phyloP scores from a whole-genome alignment of 2,797 vertebrate genomes.

The Characodon lateralis region DNA sequence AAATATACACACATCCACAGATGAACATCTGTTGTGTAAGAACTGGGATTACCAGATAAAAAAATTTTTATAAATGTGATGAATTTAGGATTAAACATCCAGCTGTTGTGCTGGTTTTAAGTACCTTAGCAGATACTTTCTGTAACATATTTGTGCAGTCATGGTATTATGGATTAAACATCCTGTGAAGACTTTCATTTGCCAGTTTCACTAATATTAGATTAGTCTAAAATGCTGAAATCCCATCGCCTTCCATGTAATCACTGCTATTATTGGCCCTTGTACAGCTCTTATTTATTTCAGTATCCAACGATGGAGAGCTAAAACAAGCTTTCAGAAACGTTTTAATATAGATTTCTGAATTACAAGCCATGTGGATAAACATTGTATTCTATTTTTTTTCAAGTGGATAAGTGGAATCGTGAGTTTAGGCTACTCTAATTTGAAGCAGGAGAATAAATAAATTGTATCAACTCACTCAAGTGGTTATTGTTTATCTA shows the following conservation, averaged over 20 bases:
- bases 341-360: slow-evolving; percentile 37
- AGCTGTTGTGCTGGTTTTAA: slow-evolving; percentile 44
- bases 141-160: slow-evolving; percentile 29
- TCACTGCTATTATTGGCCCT: slow-evolving; percentile 24
- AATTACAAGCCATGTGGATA: slow-evolving; percentile 43
- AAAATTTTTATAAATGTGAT: slow-evolving; percentile 32
- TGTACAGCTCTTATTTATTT: slow-evolving; percentile 19
- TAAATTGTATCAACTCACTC: neutral
- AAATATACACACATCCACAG: slow-evolving; percentile 36
- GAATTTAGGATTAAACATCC: slow-evolving; percentile 52
- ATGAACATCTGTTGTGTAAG: slow-evolving; percentile 57
- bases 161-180: slow-evolving; percentile 36
- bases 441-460: neutral
- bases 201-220: slow-evolving; percentile 57
- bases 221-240: slow-evolving; percentile 61
- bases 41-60: slow-evolving; percentile 32
- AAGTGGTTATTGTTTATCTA: neutral
- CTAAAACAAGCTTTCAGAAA: slow-evolving; percentile 35
- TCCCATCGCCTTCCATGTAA: slow-evolving; percentile 39
- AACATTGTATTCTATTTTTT: slow-evolving; percentile 36
- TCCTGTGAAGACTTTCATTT: slow-evolving; percentile 52
- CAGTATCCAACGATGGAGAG: slow-evolving; percentile 20
- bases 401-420: slow-evolving; percentile 22
- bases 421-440: no score
- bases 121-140: slow-evolving; percentile 44